phyloP scores from a whole-genome alignment of 2,113 vertebrate species.

The Hypomesus transpacificus region DNA sequence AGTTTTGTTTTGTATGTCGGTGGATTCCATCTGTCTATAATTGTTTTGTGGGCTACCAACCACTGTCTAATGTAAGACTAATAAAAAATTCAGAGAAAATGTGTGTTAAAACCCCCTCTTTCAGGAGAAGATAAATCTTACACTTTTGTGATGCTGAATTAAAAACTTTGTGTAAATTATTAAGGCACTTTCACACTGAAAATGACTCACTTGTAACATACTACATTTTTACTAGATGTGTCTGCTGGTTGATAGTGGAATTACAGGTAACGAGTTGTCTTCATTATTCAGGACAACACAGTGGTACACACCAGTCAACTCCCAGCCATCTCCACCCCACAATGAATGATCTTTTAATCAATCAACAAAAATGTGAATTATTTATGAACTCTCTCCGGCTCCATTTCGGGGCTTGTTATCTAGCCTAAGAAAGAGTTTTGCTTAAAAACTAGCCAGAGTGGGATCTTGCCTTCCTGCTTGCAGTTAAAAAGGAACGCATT shows the following conservation, averaged over 20 bases:
- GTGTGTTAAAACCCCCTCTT: too few species aligned
- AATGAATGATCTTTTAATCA: background rate
- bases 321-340: background rate
- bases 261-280: too few species aligned
- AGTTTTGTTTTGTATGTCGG: constrained; percentile 32
- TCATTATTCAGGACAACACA: too few species aligned
- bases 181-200: too few species aligned
- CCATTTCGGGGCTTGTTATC: constrained; percentile 40
- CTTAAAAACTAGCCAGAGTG: constrained; percentile 58
- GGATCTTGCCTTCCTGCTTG: constrained; percentile 49
- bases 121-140: too few species aligned
- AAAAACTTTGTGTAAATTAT: too few species aligned
- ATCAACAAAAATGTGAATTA: constrained; percentile 39
- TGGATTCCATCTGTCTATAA: constrained; percentile 27
- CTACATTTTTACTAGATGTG: too few species aligned
- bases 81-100: constrained; percentile 14
- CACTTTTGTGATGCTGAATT: too few species aligned
- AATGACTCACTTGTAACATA: too few species aligned
- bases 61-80: constrained; percentile 22
- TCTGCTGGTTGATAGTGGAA: too few species aligned
- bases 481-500: constrained; percentile 44
- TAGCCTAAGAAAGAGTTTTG: constrained; percentile 50
- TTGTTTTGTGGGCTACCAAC: constrained; percentile 39
- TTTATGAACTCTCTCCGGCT: constrained; percentile 50
- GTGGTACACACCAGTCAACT: too few species aligned